phyloP scores from a whole-genome alignment of 2,113 vertebrate species.

The Rynchops niger region DNA sequence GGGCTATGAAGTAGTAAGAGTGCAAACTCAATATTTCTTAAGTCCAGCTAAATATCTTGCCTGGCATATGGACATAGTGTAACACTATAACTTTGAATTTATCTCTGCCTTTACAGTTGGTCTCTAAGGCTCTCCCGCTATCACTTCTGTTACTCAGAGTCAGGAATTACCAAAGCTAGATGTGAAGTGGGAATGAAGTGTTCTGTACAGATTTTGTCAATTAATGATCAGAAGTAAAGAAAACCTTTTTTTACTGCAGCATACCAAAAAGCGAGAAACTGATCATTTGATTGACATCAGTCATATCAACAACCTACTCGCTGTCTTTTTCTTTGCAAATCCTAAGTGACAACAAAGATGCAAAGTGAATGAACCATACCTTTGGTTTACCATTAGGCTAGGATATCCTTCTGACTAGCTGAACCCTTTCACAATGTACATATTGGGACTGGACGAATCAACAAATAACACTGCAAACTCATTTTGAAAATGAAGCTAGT shows the following conservation, averaged over 20 bases:
- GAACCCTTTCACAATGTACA: not conserved
- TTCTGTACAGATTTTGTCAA: not conserved
- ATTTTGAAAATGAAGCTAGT: not conserved
- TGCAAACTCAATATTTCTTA: not conserved
- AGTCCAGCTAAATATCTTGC: not conserved
- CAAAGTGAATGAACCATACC: not conserved
- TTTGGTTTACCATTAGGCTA: not conserved
- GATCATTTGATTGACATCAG: not conserved
- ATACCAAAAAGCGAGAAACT: not conserved
- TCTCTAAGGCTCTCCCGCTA: not conserved
- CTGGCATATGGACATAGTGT: not conserved
- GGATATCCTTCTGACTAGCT: not conserved
- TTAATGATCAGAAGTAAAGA: not conserved
- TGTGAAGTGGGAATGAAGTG: not conserved
- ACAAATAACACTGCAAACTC: not conserved
- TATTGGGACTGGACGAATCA: not conserved
- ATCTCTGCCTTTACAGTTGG: not conserved
- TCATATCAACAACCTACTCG: not conserved
- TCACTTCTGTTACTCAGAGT: not conserved
- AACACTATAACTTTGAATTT: not conserved
- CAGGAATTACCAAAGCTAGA: not conserved
- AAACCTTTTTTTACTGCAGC: not conserved
- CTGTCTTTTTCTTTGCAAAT: not conserved
- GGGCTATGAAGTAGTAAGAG: not conserved
- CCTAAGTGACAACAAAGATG: not conserved